These are phyloP conservation scores for Stichodactyla helianthus DNA, from an alignment of 64 coral and sea anemone species.

Conservation along the genomic window DNA sequence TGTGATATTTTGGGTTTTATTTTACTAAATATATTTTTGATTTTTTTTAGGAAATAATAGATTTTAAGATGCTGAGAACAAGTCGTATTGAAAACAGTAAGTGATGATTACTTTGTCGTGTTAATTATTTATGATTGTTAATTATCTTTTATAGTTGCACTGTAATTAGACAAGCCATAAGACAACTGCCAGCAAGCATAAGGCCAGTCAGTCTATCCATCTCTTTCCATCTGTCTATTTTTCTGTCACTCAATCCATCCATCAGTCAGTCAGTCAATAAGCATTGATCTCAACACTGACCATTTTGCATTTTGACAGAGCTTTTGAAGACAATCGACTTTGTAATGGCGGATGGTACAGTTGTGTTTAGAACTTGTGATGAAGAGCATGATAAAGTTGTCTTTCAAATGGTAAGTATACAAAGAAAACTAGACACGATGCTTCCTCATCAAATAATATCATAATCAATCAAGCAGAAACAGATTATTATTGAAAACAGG, in stretches of 20 bases:
- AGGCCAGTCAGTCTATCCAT: no score
- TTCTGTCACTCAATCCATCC: no score
- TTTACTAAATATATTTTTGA: neutral
- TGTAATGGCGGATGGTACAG: constrained; percentile 79
- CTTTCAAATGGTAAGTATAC: constrained; percentile 88
- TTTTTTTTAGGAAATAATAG: constrained; percentile 84
- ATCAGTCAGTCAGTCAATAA: no score
- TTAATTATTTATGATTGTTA: no score
- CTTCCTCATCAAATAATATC: no score
- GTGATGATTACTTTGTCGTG: neutral
- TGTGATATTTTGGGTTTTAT: neutral
- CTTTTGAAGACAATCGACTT: constrained; percentile 75
- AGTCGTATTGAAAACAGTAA: constrained; percentile 82
- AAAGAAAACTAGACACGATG: no score
- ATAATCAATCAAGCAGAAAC: no score
- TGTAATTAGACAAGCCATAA: no score
- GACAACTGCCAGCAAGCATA: no score
- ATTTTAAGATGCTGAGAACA: constrained; percentile 84
- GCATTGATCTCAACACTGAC: neutral
- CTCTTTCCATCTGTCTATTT: no score
- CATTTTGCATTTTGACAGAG: constrained; percentile 27
- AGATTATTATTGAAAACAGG: no score
- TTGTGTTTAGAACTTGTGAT: constrained; percentile 93
- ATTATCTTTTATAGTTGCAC: no score
- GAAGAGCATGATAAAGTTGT: constrained; percentile 79